Conservation (phyloP, 2,797 vertebrate species). For the Anguilla marmorata region DNA sequence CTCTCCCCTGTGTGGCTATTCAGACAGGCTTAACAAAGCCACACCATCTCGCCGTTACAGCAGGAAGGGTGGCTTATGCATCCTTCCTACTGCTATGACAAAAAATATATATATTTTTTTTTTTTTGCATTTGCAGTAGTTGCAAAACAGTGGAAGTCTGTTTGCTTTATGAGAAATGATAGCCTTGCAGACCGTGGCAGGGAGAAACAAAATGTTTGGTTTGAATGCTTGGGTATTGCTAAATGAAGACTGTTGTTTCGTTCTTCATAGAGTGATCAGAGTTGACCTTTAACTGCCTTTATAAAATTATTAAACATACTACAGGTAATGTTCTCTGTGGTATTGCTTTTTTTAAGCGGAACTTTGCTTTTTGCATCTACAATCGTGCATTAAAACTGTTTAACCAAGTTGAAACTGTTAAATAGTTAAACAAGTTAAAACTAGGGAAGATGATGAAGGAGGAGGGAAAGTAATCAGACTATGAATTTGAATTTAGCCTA, state of each 20-base stretch:
- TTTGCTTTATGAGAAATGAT: background rate
- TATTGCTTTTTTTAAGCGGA: background rate
- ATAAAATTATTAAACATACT: background rate
- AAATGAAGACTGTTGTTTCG: background rate
- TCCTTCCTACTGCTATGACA: constrained; percentile 1
- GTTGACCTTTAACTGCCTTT: background rate
- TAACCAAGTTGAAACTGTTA: too few species aligned
- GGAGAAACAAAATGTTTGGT: background rate
- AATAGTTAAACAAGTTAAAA: background rate
- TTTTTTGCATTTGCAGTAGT: background rate
- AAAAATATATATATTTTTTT: background rate
- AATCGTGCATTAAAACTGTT: background rate
- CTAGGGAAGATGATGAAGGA: background rate
- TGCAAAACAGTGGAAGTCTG: background rate
- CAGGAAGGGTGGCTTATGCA: background rate
- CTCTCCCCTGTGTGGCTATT: background rate
- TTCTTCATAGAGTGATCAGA: background rate
- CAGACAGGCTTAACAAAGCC: background rate
- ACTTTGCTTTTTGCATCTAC: background rate
- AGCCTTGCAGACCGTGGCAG: background rate
- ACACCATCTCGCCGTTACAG: background rate
- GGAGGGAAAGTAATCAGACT: background rate
- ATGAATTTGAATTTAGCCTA: background rate
- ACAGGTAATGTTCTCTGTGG: background rate
- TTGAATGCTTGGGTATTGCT: background rate